These are phyloP conservation scores for Hymenopus coronatus DNA, from an alignment of 2,888 invertebrate species.

Conservation along the genomic window DNA sequence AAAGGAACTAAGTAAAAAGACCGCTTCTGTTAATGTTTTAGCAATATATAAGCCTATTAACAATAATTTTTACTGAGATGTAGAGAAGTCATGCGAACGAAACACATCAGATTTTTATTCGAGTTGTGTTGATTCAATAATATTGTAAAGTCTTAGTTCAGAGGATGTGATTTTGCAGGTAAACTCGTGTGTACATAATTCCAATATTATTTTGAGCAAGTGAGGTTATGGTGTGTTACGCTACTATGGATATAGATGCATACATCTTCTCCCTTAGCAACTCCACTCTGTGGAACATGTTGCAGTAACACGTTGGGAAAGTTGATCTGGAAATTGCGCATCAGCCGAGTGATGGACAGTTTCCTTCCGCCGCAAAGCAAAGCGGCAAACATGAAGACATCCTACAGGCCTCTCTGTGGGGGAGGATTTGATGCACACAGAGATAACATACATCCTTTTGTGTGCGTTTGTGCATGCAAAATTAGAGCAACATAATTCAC, in stretches of 20 bases:
- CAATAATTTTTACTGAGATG: too few species aligned
- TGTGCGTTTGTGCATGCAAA: conserved; percentile 16
- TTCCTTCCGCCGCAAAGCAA: not conserved
- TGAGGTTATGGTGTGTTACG: too few species aligned
- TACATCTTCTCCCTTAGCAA: not conserved
- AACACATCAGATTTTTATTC: too few species aligned
- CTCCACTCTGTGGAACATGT: not conserved
- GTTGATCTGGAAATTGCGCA: not conserved
- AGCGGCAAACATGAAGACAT: not conserved
- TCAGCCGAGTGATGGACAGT: conserved; percentile 2
- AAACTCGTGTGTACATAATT: too few species aligned
- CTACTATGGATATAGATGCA: not conserved
- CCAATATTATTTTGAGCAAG: too few species aligned
- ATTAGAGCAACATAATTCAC: conserved; percentile 8
- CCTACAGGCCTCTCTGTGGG: not conserved
- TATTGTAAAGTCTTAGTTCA: too few species aligned
- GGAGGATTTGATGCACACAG: not conserved
- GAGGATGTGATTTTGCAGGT: too few species aligned
- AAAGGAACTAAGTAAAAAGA: too few species aligned
- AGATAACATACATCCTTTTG: conserved; percentile 16
- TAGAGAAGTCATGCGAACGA: too few species aligned
- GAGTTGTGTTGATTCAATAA: too few species aligned
- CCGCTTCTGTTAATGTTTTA: too few species aligned
- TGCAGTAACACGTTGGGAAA: not conserved
- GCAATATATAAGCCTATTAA: too few species aligned